These are phyloP conservation scores for Drosophila stalkeri DNA, from an alignment of 2,888 invertebrate species.

Conservation along the genomic window DNA sequence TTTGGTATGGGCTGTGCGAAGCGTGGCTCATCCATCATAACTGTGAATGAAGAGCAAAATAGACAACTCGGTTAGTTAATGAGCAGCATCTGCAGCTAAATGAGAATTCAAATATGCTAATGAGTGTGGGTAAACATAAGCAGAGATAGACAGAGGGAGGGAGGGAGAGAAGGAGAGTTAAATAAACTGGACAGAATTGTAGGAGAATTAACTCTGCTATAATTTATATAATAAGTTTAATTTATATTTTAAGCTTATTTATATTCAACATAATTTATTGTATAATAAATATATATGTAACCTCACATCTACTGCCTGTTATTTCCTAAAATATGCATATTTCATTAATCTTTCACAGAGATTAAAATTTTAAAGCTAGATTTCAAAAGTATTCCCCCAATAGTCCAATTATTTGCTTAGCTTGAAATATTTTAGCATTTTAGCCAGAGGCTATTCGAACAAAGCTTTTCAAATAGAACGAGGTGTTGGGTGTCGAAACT, in stretches of 20 bases:
- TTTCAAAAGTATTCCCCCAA: not conserved
- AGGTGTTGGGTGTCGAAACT: constrained; percentile 62
- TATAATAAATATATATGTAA: no score
- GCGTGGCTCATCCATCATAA: constrained; percentile 93
- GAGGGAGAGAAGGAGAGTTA: not conserved
- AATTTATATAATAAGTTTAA: no score
- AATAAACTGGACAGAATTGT: not conserved
- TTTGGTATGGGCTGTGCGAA: constrained; percentile 96
- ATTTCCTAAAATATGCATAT: no score
- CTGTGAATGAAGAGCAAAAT: constrained; percentile 86
- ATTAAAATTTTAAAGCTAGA: not conserved
- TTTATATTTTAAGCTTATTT: not conserved
- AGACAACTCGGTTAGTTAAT: constrained; percentile 69
- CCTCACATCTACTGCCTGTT: not conserved
- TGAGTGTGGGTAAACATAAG: constrained; percentile 5
- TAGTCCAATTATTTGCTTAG: constrained; percentile 15
- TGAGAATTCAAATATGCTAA: not conserved
- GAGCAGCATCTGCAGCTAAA: constrained; percentile 34
- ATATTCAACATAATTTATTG: not conserved
- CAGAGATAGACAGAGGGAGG: not conserved
- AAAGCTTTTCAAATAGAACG: constrained; percentile 30
- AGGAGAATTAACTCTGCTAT: not conserved
- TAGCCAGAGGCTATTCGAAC: constrained; percentile 1
- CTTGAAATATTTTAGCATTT: constrained; percentile 12
- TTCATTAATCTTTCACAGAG: not conserved